Evolutionary conservation across 1,140 invertebrate species (phyloP).

Genomic region (Drosophila varians): DNA sequence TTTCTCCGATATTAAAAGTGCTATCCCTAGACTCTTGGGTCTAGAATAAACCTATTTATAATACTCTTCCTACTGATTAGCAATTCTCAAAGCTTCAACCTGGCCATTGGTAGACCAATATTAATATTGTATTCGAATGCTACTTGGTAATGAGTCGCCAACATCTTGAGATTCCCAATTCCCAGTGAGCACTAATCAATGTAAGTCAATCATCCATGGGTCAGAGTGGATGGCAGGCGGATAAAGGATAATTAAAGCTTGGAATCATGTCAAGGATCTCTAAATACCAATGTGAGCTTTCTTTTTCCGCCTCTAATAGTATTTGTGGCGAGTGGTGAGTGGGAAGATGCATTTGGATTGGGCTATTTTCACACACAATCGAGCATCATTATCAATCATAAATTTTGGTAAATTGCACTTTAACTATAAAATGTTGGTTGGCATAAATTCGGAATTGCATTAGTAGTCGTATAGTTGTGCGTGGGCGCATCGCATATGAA

Average conservation of each 20-base stretch:
- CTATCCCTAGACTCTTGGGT: too few relatives aligned
- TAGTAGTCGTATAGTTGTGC: slow-evolving; percentile 32
- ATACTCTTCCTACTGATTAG: background rate
- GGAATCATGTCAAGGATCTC: slow-evolving; percentile 7
- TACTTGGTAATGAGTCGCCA: slow-evolving; percentile 1
- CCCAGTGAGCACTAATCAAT: slow-evolving; percentile 38
- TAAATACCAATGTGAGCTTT: slow-evolving; percentile 19
- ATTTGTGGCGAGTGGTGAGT: slow-evolving; percentile 5
- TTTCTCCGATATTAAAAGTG: too few relatives aligned
- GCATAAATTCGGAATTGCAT: slow-evolving; percentile 51
- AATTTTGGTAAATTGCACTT: slow-evolving; percentile 60
- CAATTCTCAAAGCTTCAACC: background rate
- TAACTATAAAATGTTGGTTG: slow-evolving; percentile 44
- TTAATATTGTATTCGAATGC: slow-evolving; percentile 31
- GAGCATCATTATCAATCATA: slow-evolving; percentile 57
- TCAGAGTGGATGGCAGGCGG: slow-evolving; percentile 1
- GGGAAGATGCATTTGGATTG: slow-evolving; percentile 9
- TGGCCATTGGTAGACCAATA: background rate
- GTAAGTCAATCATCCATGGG: slow-evolving; percentile 35
- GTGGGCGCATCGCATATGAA: slow-evolving; percentile 2
- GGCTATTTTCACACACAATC: slow-evolving; percentile 49
- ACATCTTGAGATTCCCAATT: slow-evolving; percentile 42
- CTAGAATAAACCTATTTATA: background rate
- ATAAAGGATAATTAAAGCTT: slow-evolving; percentile 21
- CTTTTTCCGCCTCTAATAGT: slow-evolving; percentile 22